Conservation (phyloP, 2,113 vertebrate species). For the Halcyon senegalensis region DNA sequence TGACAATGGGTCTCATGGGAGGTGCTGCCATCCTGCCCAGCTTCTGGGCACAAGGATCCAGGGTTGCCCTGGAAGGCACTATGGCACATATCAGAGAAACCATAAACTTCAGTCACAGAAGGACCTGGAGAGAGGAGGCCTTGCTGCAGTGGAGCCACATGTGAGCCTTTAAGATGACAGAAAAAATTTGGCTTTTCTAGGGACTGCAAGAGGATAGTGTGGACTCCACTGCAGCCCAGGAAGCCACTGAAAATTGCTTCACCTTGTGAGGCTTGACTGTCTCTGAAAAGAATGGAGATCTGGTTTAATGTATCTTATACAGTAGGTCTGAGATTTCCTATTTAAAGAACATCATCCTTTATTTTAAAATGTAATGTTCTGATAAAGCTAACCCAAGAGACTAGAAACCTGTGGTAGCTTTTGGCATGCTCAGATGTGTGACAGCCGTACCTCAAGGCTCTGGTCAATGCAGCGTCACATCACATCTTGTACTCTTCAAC, state of each 20-base stretch:
- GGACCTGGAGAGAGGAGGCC: not conserved
- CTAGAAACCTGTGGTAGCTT: not conserved
- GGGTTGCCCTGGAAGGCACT: not conserved
- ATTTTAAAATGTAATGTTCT: not conserved
- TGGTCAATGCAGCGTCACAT: not conserved
- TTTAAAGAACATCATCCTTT: not conserved
- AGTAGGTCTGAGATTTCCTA: not conserved
- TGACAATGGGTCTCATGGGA: not conserved
- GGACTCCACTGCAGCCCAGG: not conserved
- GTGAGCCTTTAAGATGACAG: not conserved
- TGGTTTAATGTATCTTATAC: not conserved
- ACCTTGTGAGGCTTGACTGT: not conserved
- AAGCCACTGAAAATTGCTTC: not conserved
- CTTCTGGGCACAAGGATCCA: fast-evolving
- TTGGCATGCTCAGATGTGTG: not conserved
- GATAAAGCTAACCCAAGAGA: not conserved
- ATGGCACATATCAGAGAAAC: not conserved
- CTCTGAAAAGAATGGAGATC: not conserved
- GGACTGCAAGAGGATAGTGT: not conserved
- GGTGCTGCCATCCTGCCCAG: not conserved
- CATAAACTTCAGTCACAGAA: fast-evolving
- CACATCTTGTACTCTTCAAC: not conserved
- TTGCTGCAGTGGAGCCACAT: not conserved
- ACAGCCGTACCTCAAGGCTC: not conserved
- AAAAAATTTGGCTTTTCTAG: not conserved